Evolutionary conservation across 2,888 invertebrate species (phyloP).

Genomic region (Phalangium opilio): DNA sequence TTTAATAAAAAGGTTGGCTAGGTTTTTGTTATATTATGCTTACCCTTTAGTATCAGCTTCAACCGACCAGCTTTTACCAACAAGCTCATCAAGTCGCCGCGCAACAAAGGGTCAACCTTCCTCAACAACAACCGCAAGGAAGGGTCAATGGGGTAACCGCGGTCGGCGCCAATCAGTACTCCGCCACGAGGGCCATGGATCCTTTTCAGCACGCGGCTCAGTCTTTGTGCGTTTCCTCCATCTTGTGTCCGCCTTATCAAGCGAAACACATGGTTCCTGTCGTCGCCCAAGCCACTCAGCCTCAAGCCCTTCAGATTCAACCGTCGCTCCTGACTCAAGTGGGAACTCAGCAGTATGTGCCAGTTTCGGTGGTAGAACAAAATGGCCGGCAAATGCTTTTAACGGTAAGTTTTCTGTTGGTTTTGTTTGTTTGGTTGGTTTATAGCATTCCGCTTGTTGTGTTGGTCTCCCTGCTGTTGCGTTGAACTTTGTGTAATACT

Average conservation of each 20-base stretch:
- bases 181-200: slow-evolving; percentile 47
- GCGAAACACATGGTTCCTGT: slow-evolving; percentile 48
- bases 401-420: slow-evolving; percentile 37
- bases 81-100: slow-evolving; percentile 25
- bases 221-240: slow-evolving; percentile 82
- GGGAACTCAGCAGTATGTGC: slow-evolving; percentile 61
- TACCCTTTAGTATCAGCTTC: slow-evolving; percentile 54
- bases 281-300: slow-evolving; percentile 43
- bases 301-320: slow-evolving; percentile 52
- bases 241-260: slow-evolving; percentile 74
- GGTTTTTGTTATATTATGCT: not conserved
- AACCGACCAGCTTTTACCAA: slow-evolving; percentile 35
- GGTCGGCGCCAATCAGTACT: slow-evolving; percentile 29
- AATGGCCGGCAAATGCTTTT: slow-evolving; percentile 59
- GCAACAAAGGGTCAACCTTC: slow-evolving; percentile 19
- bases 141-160: slow-evolving; percentile 32
- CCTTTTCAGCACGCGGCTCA: slow-evolving; percentile 43
- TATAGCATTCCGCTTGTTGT: not conserved
- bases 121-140: slow-evolving; percentile 19
- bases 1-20: slow-evolving; percentile 39
- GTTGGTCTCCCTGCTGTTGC: not conserved
- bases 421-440: not conserved
- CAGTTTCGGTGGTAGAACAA: slow-evolving; percentile 83
- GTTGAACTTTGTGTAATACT: not conserved
- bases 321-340: slow-evolving; percentile 58